phyloP scores from a whole-genome alignment of 2,113 vertebrate genomes.

The Aramus guarauna region DNA sequence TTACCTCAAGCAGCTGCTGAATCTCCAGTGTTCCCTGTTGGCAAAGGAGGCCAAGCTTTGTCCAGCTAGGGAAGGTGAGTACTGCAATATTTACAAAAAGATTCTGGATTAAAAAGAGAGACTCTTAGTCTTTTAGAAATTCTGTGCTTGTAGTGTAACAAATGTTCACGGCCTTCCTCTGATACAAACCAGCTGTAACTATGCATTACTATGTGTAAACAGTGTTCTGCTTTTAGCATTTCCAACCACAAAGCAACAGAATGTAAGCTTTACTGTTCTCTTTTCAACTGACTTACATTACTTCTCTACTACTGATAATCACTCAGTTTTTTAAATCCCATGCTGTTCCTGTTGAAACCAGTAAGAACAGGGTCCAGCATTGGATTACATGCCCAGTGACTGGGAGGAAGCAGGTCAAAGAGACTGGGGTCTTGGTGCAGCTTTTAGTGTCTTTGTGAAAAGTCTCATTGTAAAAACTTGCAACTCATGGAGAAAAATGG shows the following conservation, averaged over 20 bases:
- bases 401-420: not conserved
- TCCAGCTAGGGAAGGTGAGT: not conserved
- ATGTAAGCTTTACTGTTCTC: conserved; percentile 22
- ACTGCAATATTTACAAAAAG: not conserved
- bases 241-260: conserved; percentile 16
- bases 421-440: not conserved
- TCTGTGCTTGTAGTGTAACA: not conserved
- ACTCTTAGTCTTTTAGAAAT: not conserved
- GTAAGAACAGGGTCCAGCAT: not conserved
- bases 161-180: conserved; percentile 1
- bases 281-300: not conserved
- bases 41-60: not conserved
- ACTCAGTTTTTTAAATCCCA: not conserved
- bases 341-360: not conserved
- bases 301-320: not conserved
- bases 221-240: not conserved
- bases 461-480: not conserved
- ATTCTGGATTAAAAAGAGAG: not conserved
- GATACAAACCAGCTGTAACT: conserved; percentile 57
- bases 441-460: not conserved
- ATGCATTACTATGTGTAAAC: conserved; percentile 39
- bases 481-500: not conserved
- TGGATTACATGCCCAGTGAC: not conserved
- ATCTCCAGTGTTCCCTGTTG: not conserved
- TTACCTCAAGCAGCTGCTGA: conserved; percentile 40